A percentile compares a stretch with the other conserved stretches of the same genome.
phyloP scores from a whole-genome alignment of 1,140 invertebrate species.

The Drosophila saltans region DNA sequence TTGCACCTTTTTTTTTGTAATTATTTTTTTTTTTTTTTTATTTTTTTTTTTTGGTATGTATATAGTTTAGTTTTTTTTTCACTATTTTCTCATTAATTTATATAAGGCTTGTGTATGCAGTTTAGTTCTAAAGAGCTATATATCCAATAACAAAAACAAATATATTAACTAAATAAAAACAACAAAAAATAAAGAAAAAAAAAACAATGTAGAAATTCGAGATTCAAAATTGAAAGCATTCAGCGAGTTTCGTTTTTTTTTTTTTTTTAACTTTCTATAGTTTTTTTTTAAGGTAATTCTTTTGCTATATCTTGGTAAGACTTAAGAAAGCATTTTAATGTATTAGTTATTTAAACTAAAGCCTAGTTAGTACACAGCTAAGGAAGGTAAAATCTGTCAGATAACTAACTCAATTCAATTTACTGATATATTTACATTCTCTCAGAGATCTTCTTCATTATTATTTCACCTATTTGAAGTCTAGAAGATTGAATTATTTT shows the following conservation, averaged over 20 bases:
- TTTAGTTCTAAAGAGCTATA: slow-evolving; percentile 39
- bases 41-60: slow-evolving; percentile 43
- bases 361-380: background rate
- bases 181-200: background rate
- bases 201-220: slow-evolving; percentile 5
- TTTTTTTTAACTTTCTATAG: background rate
- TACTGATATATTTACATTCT: too few relatives aligned
- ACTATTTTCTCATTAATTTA: slow-evolving; percentile 53
- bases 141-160: slow-evolving; percentile 3
- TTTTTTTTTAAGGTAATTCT: background rate
- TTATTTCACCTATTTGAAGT: too few relatives aligned
- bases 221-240: slow-evolving; percentile 1
- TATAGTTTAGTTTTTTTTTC: slow-evolving; percentile 32
- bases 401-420: too few relatives aligned
- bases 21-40: slow-evolving; percentile 26
- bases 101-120: slow-evolving; percentile 72
- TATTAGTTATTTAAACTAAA: background rate
- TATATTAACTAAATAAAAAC: background rate
- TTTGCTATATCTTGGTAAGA: background rate
- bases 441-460: too few relatives aligned
- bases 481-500: too few relatives aligned
- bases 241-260: background rate
- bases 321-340: background rate
- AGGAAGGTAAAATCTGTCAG: background rate
- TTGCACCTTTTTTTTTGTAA: slow-evolving; percentile 61